phyloP scores from a whole-genome alignment of 2,888 invertebrate genomes.

The Sericinus montela region DNA sequence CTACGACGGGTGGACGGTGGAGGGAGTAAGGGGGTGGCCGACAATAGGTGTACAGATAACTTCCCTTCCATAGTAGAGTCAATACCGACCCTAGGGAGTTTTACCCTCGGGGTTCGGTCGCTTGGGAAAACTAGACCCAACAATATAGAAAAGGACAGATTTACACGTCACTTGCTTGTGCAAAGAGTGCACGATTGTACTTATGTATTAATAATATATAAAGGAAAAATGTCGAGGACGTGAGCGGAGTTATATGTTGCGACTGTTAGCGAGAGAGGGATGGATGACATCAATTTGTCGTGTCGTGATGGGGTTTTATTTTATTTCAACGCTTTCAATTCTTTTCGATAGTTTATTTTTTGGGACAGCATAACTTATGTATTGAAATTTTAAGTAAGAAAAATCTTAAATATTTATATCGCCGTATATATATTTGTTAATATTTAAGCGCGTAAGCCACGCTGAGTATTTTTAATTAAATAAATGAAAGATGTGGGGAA shows the following conservation, averaged over 20 bases:
- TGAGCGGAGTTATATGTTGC: constrained; percentile 76
- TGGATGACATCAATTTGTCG: constrained; percentile 78
- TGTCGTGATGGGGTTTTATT: constrained; percentile 79
- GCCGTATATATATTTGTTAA: too few species aligned
- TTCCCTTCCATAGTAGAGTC: constrained; percentile 78
- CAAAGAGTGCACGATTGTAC: constrained; percentile 64
- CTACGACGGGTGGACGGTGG: constrained; percentile 48
- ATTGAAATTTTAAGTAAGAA: too few species aligned
- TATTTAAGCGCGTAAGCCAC: too few species aligned
- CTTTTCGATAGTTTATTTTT: constrained; percentile 33
- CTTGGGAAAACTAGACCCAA: constrained; percentile 80
- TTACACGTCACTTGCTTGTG: constrained; percentile 42
- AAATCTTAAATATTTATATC: too few species aligned
- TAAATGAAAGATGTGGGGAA: too few species aligned
- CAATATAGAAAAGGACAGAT: constrained; percentile 75
- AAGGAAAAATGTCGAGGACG: constrained; percentile 78
- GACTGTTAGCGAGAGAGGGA: constrained; percentile 76
- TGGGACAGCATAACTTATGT: not conserved
- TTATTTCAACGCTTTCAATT: constrained; percentile 67
- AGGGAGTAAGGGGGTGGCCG: constrained; percentile 50
- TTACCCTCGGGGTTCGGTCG: constrained; percentile 77
- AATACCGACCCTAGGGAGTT: constrained; percentile 78
- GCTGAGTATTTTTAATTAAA: too few species aligned
- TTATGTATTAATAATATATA: constrained; percentile 79
- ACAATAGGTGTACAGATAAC: constrained; percentile 79